Evolutionary conservation across 2,888 invertebrate genomes (phyloP).

Genomic region (Pristionchus maxplancki): DNA sequence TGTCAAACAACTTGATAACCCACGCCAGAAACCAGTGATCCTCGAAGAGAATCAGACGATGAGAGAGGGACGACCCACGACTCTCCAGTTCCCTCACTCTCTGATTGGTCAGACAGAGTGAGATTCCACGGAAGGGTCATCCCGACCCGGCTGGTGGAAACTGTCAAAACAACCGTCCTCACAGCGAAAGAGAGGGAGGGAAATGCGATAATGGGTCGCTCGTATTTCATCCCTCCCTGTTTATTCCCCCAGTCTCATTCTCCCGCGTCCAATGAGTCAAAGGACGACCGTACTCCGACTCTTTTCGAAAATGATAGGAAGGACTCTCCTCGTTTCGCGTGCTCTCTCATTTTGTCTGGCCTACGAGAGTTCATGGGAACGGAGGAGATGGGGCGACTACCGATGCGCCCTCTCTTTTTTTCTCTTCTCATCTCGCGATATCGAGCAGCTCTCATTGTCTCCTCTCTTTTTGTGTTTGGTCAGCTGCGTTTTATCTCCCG

Average conservation of each 20-base stretch:
- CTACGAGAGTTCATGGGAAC: neutral
- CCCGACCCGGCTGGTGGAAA: conserved; percentile 14
- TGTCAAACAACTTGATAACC: conserved; percentile 45
- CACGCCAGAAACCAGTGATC: neutral
- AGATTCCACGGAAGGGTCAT: neutral
- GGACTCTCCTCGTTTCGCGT: neutral
- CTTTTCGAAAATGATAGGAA: conserved; percentile 21
- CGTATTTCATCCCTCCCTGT: conserved; percentile 36
- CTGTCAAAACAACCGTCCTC: conserved; percentile 37
- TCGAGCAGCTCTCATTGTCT: neutral
- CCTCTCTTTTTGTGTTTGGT: neutral
- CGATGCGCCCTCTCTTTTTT: neutral
- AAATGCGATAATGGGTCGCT: conserved; percentile 29
- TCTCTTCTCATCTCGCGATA: conserved; percentile 12
- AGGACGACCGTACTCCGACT: neutral
- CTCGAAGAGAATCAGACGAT: too few species aligned
- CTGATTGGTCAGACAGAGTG: neutral
- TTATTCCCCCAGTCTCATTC: neutral
- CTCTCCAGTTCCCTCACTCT: neutral
- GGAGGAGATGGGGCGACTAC: neutral
- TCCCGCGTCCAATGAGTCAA: neutral
- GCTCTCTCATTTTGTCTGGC: neutral
- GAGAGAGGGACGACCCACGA: too few species aligned
- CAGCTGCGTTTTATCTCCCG: neutral
- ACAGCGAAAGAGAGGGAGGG: neutral